Conservation (phyloP, 1,140 invertebrate species). For the Caerostris extrusa region DNA sequence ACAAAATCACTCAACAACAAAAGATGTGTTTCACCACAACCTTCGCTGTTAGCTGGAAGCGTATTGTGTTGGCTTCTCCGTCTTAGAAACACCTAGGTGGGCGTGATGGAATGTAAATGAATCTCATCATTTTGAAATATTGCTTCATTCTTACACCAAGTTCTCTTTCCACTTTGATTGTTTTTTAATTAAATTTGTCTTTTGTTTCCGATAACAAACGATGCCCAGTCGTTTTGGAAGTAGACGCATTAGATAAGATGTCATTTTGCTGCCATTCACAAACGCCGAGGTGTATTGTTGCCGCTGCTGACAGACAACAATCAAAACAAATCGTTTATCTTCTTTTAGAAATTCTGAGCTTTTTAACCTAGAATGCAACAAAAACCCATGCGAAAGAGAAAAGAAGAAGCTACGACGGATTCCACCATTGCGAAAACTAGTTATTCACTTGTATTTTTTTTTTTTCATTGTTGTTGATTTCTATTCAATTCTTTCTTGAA, state of each 20-base stretch:
- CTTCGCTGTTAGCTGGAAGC: background rate
- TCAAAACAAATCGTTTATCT: slow-evolving; percentile 3
- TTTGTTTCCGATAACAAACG: background rate
- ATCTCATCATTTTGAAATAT: background rate
- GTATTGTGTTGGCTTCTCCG: background rate
- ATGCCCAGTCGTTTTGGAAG: background rate
- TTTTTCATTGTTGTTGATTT: background rate
- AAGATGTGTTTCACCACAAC: background rate
- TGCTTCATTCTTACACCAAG: background rate
- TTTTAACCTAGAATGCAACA: background rate
- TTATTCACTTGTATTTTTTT: background rate
- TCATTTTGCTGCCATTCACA: background rate
- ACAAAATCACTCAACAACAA: background rate
- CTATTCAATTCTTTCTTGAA: background rate
- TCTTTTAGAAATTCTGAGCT: background rate
- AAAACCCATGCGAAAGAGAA: background rate
- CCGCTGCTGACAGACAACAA: background rate
- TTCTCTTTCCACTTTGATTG: background rate
- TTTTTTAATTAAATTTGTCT: slow-evolving; percentile 18
- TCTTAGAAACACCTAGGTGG: background rate
- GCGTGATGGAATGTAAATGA: slow-evolving; percentile 16
- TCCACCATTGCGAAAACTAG: background rate
- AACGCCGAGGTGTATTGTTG: background rate
- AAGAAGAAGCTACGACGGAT: background rate
- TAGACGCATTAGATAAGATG: background rate